phyloP scores from a whole-genome alignment of 64 coral and sea anemone species.

The Hydrozoanthus tunicans region DNA sequence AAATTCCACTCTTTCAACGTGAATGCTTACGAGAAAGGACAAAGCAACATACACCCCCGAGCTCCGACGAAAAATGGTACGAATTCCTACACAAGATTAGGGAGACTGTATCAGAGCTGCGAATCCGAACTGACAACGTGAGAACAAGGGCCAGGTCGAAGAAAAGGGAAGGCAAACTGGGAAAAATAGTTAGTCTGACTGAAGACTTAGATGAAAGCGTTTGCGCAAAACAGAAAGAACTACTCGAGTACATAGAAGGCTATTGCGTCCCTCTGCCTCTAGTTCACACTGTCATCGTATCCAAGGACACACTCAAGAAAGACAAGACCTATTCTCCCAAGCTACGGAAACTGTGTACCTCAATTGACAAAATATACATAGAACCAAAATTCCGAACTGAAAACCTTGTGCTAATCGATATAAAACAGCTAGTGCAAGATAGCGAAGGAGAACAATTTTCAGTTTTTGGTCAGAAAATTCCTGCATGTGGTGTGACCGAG shows the following conservation, averaged over 20 bases:
- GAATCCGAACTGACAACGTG: not conserved
- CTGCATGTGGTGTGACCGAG: constrained; percentile 39
- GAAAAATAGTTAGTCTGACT: constrained; percentile 3
- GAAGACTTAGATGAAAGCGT: constrained; percentile 25
- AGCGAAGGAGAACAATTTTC: not conserved
- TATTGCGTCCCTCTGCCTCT: not conserved
- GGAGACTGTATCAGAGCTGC: not conserved
- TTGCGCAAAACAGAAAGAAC: not conserved
- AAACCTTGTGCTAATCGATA: constrained; percentile 27
- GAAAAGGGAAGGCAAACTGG: constrained; percentile 7
- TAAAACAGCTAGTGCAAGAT: constrained; percentile 19
- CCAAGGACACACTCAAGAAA: constrained; percentile 43
- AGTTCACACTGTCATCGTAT: not conserved
- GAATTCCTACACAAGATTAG: constrained; percentile 48
- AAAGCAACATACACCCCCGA: not conserved
- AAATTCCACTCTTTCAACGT: constrained; percentile 7
- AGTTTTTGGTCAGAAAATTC: constrained; percentile 18
- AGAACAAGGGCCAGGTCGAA: constrained; percentile 28
- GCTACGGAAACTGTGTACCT: constrained; percentile 2
- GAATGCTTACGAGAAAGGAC: constrained; percentile 23
- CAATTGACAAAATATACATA: constrained; percentile 19
- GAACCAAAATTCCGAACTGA: constrained; percentile 43
- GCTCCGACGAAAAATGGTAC: constrained; percentile 27
- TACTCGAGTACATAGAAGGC: constrained; percentile 10
- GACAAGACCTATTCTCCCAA: constrained; percentile 35